These are phyloP conservation scores for Drosophila fuyamai DNA, from an alignment of 1,140 invertebrate species.

Conservation along the genomic window DNA sequence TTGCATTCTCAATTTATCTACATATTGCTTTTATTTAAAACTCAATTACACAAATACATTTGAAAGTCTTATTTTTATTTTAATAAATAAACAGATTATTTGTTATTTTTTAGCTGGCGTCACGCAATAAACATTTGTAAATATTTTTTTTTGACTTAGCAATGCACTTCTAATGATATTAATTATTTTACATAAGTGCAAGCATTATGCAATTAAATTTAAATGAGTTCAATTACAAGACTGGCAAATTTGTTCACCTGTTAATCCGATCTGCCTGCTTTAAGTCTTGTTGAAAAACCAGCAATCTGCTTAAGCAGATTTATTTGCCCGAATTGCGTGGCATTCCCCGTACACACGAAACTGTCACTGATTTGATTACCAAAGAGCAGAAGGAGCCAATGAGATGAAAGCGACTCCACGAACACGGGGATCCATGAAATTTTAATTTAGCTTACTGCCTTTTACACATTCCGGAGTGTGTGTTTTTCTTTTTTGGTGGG, in stretches of 20 bases:
- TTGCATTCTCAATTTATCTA: too few species aligned
- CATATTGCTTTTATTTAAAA: too few species aligned
- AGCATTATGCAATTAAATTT: constrained; percentile 14
- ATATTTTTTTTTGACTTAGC: neutral
- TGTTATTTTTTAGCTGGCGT: neutral
- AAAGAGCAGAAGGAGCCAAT: constrained; percentile 11
- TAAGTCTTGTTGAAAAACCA: constrained; percentile 8
- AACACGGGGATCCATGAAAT: constrained; percentile 63
- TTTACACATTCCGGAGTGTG: constrained; percentile 4
- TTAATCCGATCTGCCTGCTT: constrained; percentile 22
- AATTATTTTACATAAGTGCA: constrained; percentile 5
- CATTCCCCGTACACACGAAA: constrained; percentile 18
- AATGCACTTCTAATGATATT: constrained; percentile 1
- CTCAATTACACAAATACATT: too few species aligned
- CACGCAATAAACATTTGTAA: neutral
- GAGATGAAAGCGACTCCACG: constrained; percentile 23
- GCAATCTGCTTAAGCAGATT: constrained; percentile 38
- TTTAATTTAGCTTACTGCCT: constrained; percentile 71
- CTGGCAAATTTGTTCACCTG: constrained; percentile 18
- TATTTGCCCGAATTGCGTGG: constrained; percentile 27
- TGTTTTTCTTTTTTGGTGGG: constrained; percentile 10
- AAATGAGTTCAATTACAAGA: constrained; percentile 34
- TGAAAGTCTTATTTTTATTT: too few species aligned
- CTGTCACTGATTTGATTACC: constrained; percentile 45
- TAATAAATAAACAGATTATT: neutral